Percentiles rank a stretch among this genome's conserved stretches.
These are phyloP conservation scores for Andrena bicolor DNA, from an alignment of 2,888 invertebrate species.

Conservation along the genomic window DNA sequence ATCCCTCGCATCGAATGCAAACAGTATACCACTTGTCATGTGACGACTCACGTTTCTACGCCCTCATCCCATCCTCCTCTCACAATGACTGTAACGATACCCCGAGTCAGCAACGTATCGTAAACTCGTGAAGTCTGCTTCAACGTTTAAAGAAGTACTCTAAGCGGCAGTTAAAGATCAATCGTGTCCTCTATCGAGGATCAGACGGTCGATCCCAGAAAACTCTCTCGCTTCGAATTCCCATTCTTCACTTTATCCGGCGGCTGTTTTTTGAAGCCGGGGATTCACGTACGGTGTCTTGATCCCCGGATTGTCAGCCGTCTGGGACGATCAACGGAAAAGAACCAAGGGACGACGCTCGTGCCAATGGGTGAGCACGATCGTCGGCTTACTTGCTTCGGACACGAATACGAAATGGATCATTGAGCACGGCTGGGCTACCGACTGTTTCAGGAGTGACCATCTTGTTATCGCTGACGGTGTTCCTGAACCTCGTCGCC, in stretches of 20 bases:
- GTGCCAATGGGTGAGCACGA: constrained; percentile 45
- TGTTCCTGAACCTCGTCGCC: constrained; percentile 99
- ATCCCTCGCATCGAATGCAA: no score
- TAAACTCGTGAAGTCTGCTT: background rate
- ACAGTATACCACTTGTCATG: no score
- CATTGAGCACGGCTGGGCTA: constrained; percentile 79
- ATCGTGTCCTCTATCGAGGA: constrained; percentile 13
- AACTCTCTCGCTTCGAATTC: constrained; percentile 15
- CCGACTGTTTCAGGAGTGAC: constrained; percentile 96
- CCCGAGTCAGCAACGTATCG: background rate
- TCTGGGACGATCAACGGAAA: constrained; percentile 40
- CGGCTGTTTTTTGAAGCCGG: constrained; percentile 31
- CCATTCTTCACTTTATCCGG: constrained; percentile 23
- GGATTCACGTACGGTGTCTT: constrained; percentile 41
- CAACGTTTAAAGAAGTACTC: constrained; percentile 9
- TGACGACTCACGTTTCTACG: no score
- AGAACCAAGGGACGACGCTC: constrained; percentile 53
- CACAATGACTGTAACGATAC: background rate
- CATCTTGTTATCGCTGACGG: constrained; percentile 99
- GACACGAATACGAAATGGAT: constrained; percentile 62
- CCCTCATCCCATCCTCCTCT: no score
- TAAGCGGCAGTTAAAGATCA: constrained; percentile 12
- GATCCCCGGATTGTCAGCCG: constrained; percentile 62
- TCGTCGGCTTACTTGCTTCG: constrained; percentile 47
- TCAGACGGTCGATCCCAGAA: constrained; percentile 20